Evolutionary conservation across 30 jellyfish, hydroid and myxozoan genomes (phyloP).

Genomic region (Hydra vulgaris): DNA sequence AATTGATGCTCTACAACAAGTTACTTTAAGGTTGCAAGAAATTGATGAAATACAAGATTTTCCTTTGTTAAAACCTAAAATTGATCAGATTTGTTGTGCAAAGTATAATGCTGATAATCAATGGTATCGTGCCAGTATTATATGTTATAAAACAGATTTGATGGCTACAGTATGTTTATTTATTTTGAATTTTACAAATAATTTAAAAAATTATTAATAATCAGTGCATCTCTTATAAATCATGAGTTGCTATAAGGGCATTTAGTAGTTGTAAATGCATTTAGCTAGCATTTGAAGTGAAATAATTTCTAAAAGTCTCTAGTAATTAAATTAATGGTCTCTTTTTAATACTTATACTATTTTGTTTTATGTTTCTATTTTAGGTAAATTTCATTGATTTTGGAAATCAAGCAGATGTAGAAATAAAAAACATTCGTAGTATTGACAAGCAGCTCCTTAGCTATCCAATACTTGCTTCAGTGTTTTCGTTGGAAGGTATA

Average conservation of each 20-base stretch:
- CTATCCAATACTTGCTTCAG: conserved; percentile 19
- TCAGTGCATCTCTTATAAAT: too few relatives aligned
- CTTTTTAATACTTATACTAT: not conserved
- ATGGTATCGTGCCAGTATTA: conserved; percentile 33
- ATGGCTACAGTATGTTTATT: conserved; percentile 23
- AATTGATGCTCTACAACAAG: conserved; percentile 16
- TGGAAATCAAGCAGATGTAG: conserved; percentile 35
- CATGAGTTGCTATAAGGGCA: too few relatives aligned
- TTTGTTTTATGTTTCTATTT: not conserved
- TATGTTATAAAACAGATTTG: conserved; percentile 21
- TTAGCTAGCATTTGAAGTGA: too few relatives aligned
- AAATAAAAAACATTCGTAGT: conserved; percentile 10
- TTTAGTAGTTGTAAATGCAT: too few relatives aligned
- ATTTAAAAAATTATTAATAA: too few relatives aligned
- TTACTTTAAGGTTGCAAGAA: conserved; percentile 4
- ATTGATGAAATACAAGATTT: not conserved
- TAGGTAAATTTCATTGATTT: conserved; percentile 32
- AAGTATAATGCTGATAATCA: conserved; percentile 20
- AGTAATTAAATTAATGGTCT: too few relatives aligned
- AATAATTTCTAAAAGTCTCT: too few relatives aligned
- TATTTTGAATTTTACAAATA: not conserved
- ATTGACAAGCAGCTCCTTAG: conserved; percentile 8
- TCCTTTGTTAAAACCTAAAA: conserved; percentile 21
- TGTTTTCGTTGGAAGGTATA: not conserved
- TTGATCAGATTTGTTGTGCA: conserved; percentile 27